Base-by-base conservation (phyloP, 2,113 vertebrate species). In the Emydocephalus ijimae region DNA sequence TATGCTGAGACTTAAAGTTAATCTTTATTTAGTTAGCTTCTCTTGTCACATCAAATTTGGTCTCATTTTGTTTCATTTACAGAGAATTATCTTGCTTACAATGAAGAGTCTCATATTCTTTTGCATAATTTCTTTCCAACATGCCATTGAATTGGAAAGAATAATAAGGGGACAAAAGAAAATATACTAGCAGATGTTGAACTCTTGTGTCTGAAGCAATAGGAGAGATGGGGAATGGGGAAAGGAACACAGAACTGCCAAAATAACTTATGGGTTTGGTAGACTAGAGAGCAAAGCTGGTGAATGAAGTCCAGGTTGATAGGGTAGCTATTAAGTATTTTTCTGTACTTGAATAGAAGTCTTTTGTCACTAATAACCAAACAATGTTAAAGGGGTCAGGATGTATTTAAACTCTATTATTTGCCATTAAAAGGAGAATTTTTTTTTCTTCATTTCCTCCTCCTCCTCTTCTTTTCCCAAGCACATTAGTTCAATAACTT, bases 301-400 rank as follows among this genome's bases (percentile, higher is more conserved):
- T 93, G 95, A 96, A 94, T 92, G 90, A 95, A 96, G 95, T 95
- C 95, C 91, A 91, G 81, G 89, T 91, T 97, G 96, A 94, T 94
- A 45, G 92, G 21, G 74, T 95, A 91, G 55, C 56, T 95, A 94
- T 96, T 96, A 95, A 96, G 96, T 96, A 96, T 97, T 97, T 97
- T 94, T 96, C 74, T 94, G n/a, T 94, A 90, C 94, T 96, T 94
- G 85, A 96, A 93, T 93, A 95, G 91, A 61, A 92, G 54, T 88
- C 91, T 91, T 95, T 96, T 96, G 94, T 96, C 91, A 39, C 95
- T 96, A 96, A 97, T 97, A 97, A 96, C 93, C 0, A 0, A 90
- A 91, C 95, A 93, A 91, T 93, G 86, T 93, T 97, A 95, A 96
- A 96, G 92, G 88, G 96, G 91, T 90, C 92, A 57, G 93, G 88